A percentile compares a stretch with the other conserved stretches of the same genome.
These are phyloP conservation scores for Eustalomyia histrio DNA, from an alignment of 2,888 invertebrate genomes.

Conservation along the genomic window DNA sequence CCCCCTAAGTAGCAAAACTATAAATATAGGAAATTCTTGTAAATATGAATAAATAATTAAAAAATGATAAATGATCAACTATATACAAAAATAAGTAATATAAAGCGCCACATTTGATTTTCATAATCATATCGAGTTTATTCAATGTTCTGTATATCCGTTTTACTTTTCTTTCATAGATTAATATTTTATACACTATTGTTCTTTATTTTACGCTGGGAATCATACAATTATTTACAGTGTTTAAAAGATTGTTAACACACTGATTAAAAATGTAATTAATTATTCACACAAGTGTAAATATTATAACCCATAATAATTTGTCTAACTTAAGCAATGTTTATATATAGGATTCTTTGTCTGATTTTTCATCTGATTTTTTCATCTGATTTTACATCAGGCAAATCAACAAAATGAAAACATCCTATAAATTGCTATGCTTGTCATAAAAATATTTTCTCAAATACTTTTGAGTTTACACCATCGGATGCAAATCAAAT, in stretches of 20 bases:
- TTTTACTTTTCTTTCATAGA: constrained; percentile 36
- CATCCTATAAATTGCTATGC: too few relatives aligned
- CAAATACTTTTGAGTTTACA: too few relatives aligned
- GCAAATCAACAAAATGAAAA: too few relatives aligned
- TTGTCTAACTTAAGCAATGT: constrained; percentile 25
- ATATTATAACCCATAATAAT: constrained; percentile 22
- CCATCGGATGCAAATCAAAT: too few relatives aligned
- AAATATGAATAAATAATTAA: constrained; percentile 46
- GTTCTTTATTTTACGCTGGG: constrained; percentile 1
- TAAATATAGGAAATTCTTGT: constrained; percentile 41
- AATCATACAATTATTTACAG: neutral
- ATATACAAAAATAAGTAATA: neutral
- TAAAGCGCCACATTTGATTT: constrained; percentile 50
- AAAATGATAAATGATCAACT: constrained; percentile 42
- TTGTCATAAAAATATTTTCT: too few relatives aligned
- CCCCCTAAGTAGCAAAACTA: constrained; percentile 6
- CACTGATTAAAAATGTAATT: constrained; percentile 33
- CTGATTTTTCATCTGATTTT: too few relatives aligned
- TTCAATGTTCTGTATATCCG: constrained; percentile 68
- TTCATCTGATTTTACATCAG: too few relatives aligned
- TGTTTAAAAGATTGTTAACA: constrained; percentile 16
- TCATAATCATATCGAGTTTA: constrained; percentile 49
- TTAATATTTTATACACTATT: constrained; percentile 38
- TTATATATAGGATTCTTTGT: too few relatives aligned
- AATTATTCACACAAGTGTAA: constrained; percentile 37